Conservation (phyloP, 2,888 invertebrate genomes). For the Acanthacorydalis orientalis region DNA sequence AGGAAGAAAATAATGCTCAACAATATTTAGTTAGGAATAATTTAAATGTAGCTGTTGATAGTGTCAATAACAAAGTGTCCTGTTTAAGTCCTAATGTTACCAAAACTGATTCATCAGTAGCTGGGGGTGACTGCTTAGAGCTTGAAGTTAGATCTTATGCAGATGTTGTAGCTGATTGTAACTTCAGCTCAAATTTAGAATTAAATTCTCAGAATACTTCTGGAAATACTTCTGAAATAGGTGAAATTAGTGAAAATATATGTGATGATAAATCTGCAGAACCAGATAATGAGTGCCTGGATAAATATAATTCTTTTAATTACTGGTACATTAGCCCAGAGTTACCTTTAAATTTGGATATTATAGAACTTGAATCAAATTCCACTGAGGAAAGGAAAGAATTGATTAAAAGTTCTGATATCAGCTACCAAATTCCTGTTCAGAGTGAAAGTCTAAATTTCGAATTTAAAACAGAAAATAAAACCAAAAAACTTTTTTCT, state of each 20-base stretch:
- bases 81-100: not conserved
- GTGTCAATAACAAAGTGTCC: no score
- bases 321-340: conserved; percentile 37
- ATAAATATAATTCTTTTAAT: conserved; percentile 34
- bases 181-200: not conserved
- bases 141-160: not conserved
- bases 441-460: not conserved
- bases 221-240: not conserved
- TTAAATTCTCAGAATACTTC: not conserved
- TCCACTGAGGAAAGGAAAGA: conserved; percentile 6
- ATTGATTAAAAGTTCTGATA: conserved; percentile 4
- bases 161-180: not conserved
- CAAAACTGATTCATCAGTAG: not conserved
- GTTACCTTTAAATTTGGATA: conserved; percentile 27
- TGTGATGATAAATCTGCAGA: not conserved
- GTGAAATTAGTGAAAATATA: not conserved
- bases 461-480: not conserved
- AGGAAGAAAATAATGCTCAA: no score
- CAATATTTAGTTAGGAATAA: no score
- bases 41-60: no score
- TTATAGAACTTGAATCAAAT: conserved; percentile 19
- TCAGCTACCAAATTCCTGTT: not conserved
- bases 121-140: not conserved
- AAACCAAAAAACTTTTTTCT: not conserved
- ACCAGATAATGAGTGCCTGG: conserved; percentile 19